phyloP scores from a whole-genome alignment of 1,140 invertebrate species.

The Formica selysi region DNA sequence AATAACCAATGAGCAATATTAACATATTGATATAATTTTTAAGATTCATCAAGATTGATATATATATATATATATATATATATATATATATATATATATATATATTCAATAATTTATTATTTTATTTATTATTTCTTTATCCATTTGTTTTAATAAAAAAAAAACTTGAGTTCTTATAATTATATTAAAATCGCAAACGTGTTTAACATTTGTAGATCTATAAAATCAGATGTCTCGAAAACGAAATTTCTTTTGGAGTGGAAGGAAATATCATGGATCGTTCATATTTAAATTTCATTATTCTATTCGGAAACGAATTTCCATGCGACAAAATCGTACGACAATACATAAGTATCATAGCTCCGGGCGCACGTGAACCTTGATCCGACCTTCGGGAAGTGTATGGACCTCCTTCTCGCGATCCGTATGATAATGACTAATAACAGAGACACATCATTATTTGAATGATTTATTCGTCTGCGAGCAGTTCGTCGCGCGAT shows the following conservation, averaged over 20 bases:
- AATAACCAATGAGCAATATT: neutral
- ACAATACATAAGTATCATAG: constrained; percentile 18
- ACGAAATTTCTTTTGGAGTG: neutral
- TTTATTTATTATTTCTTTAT: neutral
- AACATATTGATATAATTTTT: neutral
- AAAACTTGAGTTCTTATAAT: neutral
- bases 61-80: neutral
- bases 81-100: neutral
- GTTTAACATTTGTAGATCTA: neutral
- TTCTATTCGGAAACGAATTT: constrained; percentile 8
- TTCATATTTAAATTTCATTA: neutral
- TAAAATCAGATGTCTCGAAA: neutral
- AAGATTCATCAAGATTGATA: neutral
- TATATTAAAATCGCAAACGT: neutral
- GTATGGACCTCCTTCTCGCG: constrained; percentile 9
- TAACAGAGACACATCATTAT: no score
- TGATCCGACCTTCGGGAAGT: constrained; percentile 35
- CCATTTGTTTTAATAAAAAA: neutral
- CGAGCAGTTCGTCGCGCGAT: neutral
- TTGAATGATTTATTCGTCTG: neutral
- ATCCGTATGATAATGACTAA: constrained; percentile 21
- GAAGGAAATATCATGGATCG: neutral
- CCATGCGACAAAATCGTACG: neutral
- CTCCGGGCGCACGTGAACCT: constrained; percentile 34
- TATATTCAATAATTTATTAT: neutral